Base-by-base conservation (phyloP, 2,797 vertebrate species). In the Borostomias antarcticus region DNA sequence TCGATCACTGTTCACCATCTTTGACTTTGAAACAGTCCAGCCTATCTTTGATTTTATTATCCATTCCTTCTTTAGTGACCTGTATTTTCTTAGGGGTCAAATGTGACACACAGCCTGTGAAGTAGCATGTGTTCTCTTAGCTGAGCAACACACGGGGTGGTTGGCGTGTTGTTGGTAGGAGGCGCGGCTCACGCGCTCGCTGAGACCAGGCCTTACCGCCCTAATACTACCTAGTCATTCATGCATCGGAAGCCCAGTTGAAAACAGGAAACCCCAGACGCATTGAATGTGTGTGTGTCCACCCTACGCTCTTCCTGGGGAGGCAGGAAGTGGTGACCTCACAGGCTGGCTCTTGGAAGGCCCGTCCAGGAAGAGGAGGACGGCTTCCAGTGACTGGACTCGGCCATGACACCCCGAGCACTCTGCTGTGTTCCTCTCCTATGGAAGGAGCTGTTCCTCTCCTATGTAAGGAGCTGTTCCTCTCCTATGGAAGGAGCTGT, bases 241-340 rank as follows among this genome's bases (percentile, higher is more conserved):
- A 79, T 84, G 75, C 72, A 72, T 77, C 59, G 53, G 61, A 77
- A 72, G 66, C 69, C 40, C 53, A 52, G 45, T 69, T 71, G 59
- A 80, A 86, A 86, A 86, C 83, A 85, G 87, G 78, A 86, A 84
- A 74, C 75, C 47, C 30, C 67, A 53, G 64, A 66, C 35, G 61
- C 71, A 52, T 29, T 62, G 26, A 21, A 58, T 53, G 4, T 4
- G 53, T 50, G 50, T n/a, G 63, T 64, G 60, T 70, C 68, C 72
- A 65, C 69, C 70, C 73, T 81, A 69, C 63, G 40, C 43, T 50
- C 58, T n/a, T 75, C 66, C 62, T 75, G 47, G 26, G 37, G 69
- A 54, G 58, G 72, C 72, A 66, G 82, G 83, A 83, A 83, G 71
- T 59, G 53, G 58, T 70, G 67, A 74, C 68, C 76, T 67, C 17